Evolutionary conservation across 2,797 vertebrate genomes (phyloP), one percentile per base, ranked within the genome.

Genomic region (Crenichthys baileyi): DNA sequence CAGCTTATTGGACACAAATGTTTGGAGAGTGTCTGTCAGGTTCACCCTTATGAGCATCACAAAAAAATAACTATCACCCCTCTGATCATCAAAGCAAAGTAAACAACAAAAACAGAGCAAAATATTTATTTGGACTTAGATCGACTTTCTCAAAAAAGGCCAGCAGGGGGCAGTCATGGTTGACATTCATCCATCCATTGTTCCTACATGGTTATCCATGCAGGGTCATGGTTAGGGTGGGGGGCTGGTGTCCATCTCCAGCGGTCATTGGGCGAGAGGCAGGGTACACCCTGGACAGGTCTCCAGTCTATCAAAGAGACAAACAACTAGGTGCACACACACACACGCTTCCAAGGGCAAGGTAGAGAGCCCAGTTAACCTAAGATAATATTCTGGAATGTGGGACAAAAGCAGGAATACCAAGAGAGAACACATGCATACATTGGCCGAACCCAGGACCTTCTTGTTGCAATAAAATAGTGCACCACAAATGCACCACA

Each of bases 1-100:
- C 51, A 24, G 84, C 87, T 91, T 91, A 90, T 92, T 90, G 82
- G 86, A 91, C 85, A 84, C 85, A 75, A 88, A 92, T 70, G 67
- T 70, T 91, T 90, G 78, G 44, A 16, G 20, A 46, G 29, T 44
- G 73, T 91, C 72, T 81, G 70, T 70, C 77, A 87, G 84, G 90
- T 90, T 92, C 88, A 90, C 50, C 83, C 84, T 85, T 82, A 83
- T 13, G 41, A 31, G 24, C 67, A 22, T 78, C 51, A 71, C 86
- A 87, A 75, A 84, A 89, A 91, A 94, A 93, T 92, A 93, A 86
- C 80, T 70, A 50, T 20, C n/a, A 15, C 41, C 46, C 31, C 70
- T 56, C 76, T 73, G 26, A 50, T 58, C 39, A 3, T 63, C 72
- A 12, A 24, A 78, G 67, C 56, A 81, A 82, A 88, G 74, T 74